Evolutionary conservation across 2,113 vertebrate genomes (phyloP).

Genomic region (Vidua chalybeata): DNA sequence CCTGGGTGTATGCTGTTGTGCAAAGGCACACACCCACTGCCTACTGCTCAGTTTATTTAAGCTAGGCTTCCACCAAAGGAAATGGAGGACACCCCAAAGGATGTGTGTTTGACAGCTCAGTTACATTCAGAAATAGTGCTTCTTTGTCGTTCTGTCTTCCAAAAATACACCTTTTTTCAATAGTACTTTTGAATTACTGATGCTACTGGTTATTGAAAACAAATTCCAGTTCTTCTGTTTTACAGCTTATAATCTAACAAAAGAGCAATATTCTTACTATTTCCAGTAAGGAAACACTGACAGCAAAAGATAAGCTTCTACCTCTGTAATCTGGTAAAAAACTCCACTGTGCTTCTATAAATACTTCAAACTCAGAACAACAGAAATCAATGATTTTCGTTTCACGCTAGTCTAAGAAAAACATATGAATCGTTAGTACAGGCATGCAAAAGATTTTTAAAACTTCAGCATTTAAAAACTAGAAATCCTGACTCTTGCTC

Average conservation of each 20-base stretch:
- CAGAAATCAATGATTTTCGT: not conserved
- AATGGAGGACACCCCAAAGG: not conserved
- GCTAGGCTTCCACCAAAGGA: conserved; percentile 41
- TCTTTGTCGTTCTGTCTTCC: not conserved
- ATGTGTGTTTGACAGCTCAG: not conserved
- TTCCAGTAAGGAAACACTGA: not conserved
- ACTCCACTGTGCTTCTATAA: not conserved
- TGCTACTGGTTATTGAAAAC: not conserved
- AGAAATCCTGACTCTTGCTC: not conserved
- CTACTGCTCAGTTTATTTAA: conserved; percentile 54
- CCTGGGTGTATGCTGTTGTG: conserved; percentile 51
- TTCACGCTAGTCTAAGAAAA: not conserved
- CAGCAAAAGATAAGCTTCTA: not conserved
- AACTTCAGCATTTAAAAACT: not conserved
- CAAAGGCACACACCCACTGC: conserved; percentile 45
- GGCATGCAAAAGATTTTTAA: not conserved
- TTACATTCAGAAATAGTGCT: not conserved
- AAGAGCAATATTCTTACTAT: not conserved
- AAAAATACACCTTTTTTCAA: not conserved
- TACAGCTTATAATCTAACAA: not conserved
- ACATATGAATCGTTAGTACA: not conserved
- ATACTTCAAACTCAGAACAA: not conserved
- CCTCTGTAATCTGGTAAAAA: not conserved
- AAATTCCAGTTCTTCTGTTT: not conserved
- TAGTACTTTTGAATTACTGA: not conserved